Base-by-base conservation (phyloP, 2,888 invertebrate genomes). In the Tuta absoluta region DNA sequence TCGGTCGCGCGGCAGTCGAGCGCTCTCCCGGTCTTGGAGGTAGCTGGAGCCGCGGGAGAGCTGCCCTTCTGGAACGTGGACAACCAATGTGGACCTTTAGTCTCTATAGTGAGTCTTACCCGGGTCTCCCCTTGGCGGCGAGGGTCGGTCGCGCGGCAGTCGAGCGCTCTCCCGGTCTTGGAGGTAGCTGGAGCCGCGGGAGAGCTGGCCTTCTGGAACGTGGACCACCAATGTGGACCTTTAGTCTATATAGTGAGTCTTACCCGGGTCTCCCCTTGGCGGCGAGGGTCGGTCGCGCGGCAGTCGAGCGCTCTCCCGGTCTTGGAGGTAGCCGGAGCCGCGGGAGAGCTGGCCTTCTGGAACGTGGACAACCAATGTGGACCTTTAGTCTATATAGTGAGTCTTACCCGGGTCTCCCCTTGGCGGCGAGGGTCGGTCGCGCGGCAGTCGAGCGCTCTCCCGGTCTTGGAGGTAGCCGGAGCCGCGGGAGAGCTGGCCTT, bases 321-420 rank as follows among this genome's bases (percentile, higher is more conserved):
- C 94, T 76, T 94, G 94, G 63, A 96, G 89, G 80, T 96, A 96
- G 62, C 93, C 93, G 17, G 96, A 94, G 65, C 96, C 96, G 79
- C 95, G 95, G 8, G 96, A 95, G 71, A 97, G 91, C 75, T 96
- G 96, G 38, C 96, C 96, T 86, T 97, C 97, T 97, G 92, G 45
- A 93, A 93, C 66, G 63, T 14, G 5, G 21, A 19, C 12, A n/a
- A 37, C 8, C 12, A 37, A n/a, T n/a, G n/a, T n/a, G n/a, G n/a
- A 45, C 12, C n/a, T n/a, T n/a, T n/a, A n/a, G n/a, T n/a, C n/a
- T n/a, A n/a, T n/a, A 45, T 45, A 12, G 17, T 17, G 12, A 12
- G 23, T 12, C 88, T 86, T 93, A 92, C 95, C 94, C 77, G 94
- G 94, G 75, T 93, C 93, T 72, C 93, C 91, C 76, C 87, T 86